These are phyloP conservation scores for Dendroctonus ponderosae DNA, from an alignment of 1,140 invertebrate genomes.

Conservation along the genomic window DNA sequence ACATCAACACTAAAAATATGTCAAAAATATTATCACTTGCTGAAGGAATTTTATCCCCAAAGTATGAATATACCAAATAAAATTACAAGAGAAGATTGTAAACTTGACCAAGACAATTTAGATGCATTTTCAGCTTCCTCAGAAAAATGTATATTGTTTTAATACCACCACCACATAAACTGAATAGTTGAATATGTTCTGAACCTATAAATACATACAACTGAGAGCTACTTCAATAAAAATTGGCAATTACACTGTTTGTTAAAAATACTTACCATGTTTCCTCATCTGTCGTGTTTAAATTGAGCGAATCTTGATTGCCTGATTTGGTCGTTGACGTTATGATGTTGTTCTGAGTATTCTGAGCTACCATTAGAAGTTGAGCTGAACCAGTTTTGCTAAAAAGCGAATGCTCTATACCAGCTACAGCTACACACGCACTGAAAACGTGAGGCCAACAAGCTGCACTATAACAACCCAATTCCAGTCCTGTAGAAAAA, in stretches of 20 bases:
- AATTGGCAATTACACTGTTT: too few relatives aligned
- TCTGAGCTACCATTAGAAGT: conserved; percentile 54
- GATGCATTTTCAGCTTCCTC: too few relatives aligned
- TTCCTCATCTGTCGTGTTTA: conserved; percentile 64
- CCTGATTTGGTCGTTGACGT: conserved; percentile 47
- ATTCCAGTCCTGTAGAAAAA: conserved; percentile 71
- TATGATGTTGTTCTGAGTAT: conserved; percentile 48
- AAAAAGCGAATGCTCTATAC: conserved; percentile 83
- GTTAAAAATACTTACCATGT: conserved; percentile 59
- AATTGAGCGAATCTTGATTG: conserved; percentile 52
- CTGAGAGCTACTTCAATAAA: too few relatives aligned
- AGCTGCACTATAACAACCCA: conserved; percentile 85
- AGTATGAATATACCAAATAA: neutral
- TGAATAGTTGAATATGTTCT: too few relatives aligned
- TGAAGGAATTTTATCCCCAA: neutral
- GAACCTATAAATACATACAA: too few relatives aligned
- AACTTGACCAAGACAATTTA: too few relatives aligned
- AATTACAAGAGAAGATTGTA: neutral
- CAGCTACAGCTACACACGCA: conserved; percentile 87
- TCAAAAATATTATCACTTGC: neutral
- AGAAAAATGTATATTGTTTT: too few relatives aligned
- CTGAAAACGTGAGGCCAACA: conserved; percentile 93
- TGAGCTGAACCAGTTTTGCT: conserved; percentile 61
- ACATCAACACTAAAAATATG: conserved; percentile 68
- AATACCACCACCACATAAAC: too few relatives aligned